These are phyloP conservation scores for Mythimna albipuncta DNA, from an alignment of 2,888 invertebrate genomes.

Conservation along the genomic window DNA sequence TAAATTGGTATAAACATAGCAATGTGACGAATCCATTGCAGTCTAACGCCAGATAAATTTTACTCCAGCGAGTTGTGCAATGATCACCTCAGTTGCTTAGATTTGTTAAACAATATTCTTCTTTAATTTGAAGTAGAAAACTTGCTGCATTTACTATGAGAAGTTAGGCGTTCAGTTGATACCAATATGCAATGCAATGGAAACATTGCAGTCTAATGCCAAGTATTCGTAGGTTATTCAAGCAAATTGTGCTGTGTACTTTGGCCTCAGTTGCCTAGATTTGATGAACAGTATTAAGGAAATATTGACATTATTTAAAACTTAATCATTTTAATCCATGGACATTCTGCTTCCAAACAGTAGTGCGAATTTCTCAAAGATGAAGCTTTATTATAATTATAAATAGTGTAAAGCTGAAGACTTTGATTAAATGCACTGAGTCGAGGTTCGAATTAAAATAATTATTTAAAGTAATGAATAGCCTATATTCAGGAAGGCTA, in stretches of 20 bases:
- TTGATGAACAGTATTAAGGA: neutral
- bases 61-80: neutral
- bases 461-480: no score
- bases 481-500: no score
- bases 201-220: neutral
- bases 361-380: no score
- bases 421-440: no score
- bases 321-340: no score
- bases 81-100: neutral
- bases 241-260: neutral
- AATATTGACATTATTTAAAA: no score
- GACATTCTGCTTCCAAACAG: no score
- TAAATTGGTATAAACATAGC: neutral
- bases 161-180: conserved; percentile 21
- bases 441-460: no score
- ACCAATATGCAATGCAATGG: neutral
- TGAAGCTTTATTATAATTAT: no score
- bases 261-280: neutral
- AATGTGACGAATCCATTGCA: neutral
- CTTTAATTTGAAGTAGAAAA: conserved; percentile 5
- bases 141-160: neutral
- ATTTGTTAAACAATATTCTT: neutral
- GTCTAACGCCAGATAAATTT: neutral
- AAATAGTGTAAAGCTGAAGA: no score
- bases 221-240: no score